phyloP scores from a whole-genome alignment of 2,888 invertebrate species.

The Platypus cylindrus region DNA sequence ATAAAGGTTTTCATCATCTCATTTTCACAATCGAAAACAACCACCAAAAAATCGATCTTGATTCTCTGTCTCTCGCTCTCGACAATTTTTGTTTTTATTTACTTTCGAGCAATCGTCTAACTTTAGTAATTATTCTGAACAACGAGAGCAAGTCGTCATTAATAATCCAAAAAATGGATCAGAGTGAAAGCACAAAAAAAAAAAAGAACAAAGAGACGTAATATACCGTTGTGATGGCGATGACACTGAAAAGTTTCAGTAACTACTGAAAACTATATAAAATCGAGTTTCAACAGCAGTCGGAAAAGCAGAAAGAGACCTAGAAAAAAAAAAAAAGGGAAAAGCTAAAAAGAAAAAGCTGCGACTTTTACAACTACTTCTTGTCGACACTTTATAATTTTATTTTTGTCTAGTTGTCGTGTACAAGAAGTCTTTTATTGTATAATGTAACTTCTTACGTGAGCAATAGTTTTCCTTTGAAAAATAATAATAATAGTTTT shows the following conservation, averaged over 20 bases:
- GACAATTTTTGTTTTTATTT: not conserved
- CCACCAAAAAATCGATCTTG: too few species aligned
- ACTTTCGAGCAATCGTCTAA: slow-evolving; percentile 2
- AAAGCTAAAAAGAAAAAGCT: slow-evolving; percentile 12
- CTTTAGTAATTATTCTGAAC: slow-evolving; percentile 12
- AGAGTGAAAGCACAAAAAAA: too few species aligned
- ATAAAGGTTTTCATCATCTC: not conserved
- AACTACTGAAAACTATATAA: slow-evolving; percentile 15
- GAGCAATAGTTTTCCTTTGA: too few species aligned
- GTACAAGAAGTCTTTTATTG: not conserved
- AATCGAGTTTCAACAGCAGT: slow-evolving; percentile 17
- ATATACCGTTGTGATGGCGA: slow-evolving; percentile 14
- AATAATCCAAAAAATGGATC: slow-evolving; percentile 11
- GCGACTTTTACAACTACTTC: not conserved
- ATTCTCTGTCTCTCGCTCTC: not conserved
- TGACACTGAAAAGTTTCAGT: slow-evolving; percentile 17
- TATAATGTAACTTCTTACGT: too few species aligned
- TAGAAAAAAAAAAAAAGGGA: slow-evolving; percentile 17
- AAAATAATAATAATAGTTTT: too few species aligned
- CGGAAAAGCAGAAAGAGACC: slow-evolving; percentile 9
- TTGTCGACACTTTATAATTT: not conserved
- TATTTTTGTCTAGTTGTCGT: not conserved
- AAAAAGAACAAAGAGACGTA: too few species aligned
- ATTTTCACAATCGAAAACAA: not conserved
- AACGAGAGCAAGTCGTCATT: slow-evolving; percentile 11